Evolutionary conservation across 2,797 vertebrate species (phyloP).

Genomic region (Sciaenops ocellatus): DNA sequence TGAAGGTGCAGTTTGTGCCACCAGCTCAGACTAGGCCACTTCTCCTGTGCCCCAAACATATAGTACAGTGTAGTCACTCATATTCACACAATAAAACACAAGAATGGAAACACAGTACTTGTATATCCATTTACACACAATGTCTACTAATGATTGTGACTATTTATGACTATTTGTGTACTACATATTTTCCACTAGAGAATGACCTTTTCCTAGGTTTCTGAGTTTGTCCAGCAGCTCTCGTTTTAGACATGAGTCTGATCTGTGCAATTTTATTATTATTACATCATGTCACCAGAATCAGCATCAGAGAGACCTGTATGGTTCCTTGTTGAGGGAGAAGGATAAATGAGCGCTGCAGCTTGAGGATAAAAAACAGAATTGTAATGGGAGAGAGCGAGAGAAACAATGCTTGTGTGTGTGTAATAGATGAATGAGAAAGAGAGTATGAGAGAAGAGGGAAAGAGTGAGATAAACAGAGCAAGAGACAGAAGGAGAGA

Average conservation of each 20-base stretch:
- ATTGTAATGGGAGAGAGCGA: constrained; percentile 47
- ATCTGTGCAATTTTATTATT: constrained; percentile 27
- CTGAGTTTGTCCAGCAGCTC: constrained; percentile 21
- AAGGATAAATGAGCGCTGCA: constrained; percentile 35
- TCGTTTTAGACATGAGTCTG: constrained; percentile 32
- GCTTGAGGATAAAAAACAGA: constrained; percentile 55
- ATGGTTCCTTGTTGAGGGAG: constrained; percentile 17
- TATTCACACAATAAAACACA: constrained; percentile 11
- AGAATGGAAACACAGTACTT: not conserved
- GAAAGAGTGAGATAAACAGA: constrained; percentile 21
- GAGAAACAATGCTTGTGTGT: not conserved
- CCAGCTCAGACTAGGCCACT: constrained; percentile 44
- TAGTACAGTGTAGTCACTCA: not conserved
- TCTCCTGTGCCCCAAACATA: constrained; percentile 14
- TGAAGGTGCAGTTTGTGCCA: constrained; percentile 66
- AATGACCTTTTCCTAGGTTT: constrained; percentile 21
- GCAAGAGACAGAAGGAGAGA: constrained; percentile 10
- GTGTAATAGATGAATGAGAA: constrained; percentile 52
- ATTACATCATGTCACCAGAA: constrained; percentile 6
- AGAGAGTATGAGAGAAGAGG: constrained; percentile 14
- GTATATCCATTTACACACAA: not conserved
- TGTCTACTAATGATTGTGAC: not conserved
- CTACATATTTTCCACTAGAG: constrained; percentile 8
- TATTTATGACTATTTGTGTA: no score
- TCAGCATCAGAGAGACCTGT: constrained; percentile 12